These are phyloP conservation scores for Drosophila leontia DNA, from an alignment of 1,140 invertebrate species.

Conservation along the genomic window DNA sequence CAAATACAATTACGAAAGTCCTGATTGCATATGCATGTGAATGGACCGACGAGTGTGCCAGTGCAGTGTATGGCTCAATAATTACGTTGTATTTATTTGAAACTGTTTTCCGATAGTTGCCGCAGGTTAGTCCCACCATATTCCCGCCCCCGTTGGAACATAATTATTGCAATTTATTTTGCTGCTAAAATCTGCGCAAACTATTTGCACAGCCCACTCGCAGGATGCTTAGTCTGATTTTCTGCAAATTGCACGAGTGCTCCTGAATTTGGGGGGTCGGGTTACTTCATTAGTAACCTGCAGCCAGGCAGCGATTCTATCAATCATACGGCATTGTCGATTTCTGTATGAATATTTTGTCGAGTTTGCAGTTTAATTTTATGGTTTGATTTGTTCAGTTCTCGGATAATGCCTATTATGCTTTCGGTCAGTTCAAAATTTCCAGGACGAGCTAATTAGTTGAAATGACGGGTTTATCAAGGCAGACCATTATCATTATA, in stretches of 20 bases:
- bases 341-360: slow-evolving; percentile 59
- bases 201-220: slow-evolving; percentile 45
- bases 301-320: slow-evolving; percentile 39
- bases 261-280: not conserved
- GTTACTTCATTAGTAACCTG: slow-evolving; percentile 72
- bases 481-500: slow-evolving; percentile 1
- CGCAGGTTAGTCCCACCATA: slow-evolving; percentile 33
- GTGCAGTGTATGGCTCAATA: slow-evolving; percentile 73
- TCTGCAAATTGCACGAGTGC: slow-evolving; percentile 63
- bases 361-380: slow-evolving; percentile 57
- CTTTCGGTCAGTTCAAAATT: slow-evolving; percentile 25
- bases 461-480: not conserved
- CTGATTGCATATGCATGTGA: slow-evolving; percentile 29
- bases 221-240: slow-evolving; percentile 62
- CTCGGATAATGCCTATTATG: slow-evolving; percentile 16
- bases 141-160: slow-evolving; percentile 30
- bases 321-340: slow-evolving; percentile 61
- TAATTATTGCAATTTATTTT: slow-evolving; percentile 80
- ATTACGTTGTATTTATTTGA: slow-evolving; percentile 80
- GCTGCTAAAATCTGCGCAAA: slow-evolving; percentile 72
- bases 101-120: slow-evolving; percentile 63
- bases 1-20: slow-evolving; percentile 70
- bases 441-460: slow-evolving; percentile 25
- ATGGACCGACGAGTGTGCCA: not conserved
- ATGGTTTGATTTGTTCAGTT: slow-evolving; percentile 49